These are phyloP conservation scores for Clarias gariepinus DNA, from an alignment of 2,113 vertebrate genomes.

Conservation along the genomic window DNA sequence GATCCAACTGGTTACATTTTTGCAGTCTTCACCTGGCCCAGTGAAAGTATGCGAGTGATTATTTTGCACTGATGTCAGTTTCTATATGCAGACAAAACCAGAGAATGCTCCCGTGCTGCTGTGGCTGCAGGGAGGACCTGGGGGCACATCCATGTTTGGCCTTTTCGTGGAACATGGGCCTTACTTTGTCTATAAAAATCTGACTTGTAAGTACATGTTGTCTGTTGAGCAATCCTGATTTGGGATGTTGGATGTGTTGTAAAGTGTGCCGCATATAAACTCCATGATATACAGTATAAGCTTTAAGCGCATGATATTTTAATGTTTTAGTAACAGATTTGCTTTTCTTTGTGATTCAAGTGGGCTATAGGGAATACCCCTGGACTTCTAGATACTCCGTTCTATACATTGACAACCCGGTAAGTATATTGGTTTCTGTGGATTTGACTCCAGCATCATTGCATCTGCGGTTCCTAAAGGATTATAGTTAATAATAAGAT, in stretches of 20 bases:
- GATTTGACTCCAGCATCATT: neutral
- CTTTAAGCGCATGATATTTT: neutral
- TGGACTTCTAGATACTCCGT: slow-evolving; percentile 79
- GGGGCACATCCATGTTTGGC: slow-evolving; percentile 84
- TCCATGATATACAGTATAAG: neutral
- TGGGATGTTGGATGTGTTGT: neutral
- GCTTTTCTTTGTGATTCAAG: slow-evolving; percentile 57
- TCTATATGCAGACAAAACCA: slow-evolving; percentile 59
- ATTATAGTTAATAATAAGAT: too few relatives aligned
- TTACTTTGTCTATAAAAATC: slow-evolving; percentile 78
- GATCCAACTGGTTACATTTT: too few relatives aligned
- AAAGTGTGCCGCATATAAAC: neutral
- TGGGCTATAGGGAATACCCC: slow-evolving; percentile 70
- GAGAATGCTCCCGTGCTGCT: slow-evolving; percentile 76
- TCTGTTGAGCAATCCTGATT: neutral
- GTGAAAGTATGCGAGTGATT: neutral
- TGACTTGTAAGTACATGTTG: slow-evolving; percentile 72
- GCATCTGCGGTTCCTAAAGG: neutral
- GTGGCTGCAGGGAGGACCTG: slow-evolving; percentile 86
- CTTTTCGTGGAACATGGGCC: slow-evolving; percentile 89
- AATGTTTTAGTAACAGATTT: slow-evolving; percentile 50
- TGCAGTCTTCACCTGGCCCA: too few relatives aligned
- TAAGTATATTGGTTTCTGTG: slow-evolving; percentile 45
- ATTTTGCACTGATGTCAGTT: neutral
- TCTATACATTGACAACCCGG: slow-evolving; percentile 80